These are phyloP conservation scores for Podocnemis expansa DNA, from an alignment of 2,113 vertebrate species.

Conservation along the genomic window DNA sequence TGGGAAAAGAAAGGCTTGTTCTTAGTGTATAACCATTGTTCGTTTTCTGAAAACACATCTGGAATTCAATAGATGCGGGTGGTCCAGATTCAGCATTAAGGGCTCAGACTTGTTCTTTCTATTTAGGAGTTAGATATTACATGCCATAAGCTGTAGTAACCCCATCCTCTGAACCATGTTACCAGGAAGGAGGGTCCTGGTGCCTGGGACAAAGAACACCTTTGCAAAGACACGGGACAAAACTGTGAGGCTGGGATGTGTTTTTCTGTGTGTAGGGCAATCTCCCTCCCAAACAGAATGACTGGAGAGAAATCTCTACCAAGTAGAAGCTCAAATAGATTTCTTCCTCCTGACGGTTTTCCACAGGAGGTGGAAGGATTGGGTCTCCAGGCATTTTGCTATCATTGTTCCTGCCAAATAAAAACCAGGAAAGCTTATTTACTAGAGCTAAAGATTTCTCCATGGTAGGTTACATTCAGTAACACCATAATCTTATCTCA, in stretches of 20 bases:
- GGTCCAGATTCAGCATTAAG: neutral
- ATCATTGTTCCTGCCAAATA: neutral
- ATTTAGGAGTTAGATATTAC: neutral
- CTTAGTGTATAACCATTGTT: neutral
- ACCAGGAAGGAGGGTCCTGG: rapidly evolving
- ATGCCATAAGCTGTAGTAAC: rapidly evolving
- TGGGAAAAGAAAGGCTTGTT: neutral
- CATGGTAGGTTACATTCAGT: neutral
- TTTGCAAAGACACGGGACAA: neutral
- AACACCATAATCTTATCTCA: neutral
- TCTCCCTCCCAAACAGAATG: neutral
- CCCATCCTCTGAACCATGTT: neutral
- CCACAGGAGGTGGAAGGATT: neutral
- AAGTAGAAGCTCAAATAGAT: neutral
- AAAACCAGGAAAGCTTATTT: neutral
- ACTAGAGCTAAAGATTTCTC: neutral
- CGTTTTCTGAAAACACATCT: neutral
- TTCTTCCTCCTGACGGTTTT: neutral
- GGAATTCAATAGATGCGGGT: neutral
- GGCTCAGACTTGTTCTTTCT: neutral
- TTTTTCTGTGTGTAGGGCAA: neutral
- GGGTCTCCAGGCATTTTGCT: neutral
- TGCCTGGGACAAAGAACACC: rapidly evolving
- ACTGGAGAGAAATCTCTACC: neutral
- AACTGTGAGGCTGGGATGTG: rapidly evolving